Base-by-base conservation (phyloP, 2,888 invertebrate genomes). In the Mactromeris polynyma region DNA sequence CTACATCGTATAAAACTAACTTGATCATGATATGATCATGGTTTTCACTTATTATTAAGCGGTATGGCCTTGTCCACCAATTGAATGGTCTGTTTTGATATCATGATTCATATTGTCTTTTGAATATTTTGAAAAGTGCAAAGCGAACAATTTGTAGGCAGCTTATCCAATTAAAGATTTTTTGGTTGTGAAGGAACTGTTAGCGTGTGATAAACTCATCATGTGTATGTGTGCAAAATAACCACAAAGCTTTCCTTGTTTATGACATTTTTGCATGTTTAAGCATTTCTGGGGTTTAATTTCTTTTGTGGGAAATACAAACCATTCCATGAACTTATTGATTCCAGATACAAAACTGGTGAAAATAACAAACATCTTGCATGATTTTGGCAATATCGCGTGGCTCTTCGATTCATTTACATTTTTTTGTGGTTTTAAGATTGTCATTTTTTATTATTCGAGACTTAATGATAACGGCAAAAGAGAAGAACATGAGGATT, bases 181-280 rank as follows among this genome's bases (percentile, higher is more conserved):
- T 46, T 46, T 64, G 58, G 58, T 64, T 64, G 26, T 64, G 58
- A 64, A 51, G 14, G 51, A 51, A 51, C 9, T 2, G 26, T 58
- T 26, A 14, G 58, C 58, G 21, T 58, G 58, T 19, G 73, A 73
- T 73, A 31, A 31, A 33, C 36, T 4, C 33, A 33, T 73, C 33
- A 73, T 11, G 36, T 31, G 17, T 73, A 73, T 19, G 83, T 83
- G 83, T 46, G 83, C 83, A 36, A 83, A 73, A 83, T 73, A 69
- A 38, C 46, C 69, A 46, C n/a, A 42, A 26, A 73, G 17, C 36
- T 19, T 73, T 73, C 73, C 73, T 73, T 83, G 73, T 83, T 83
- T 83, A 73, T 73, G 46, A 33, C 73, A 42, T 73, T 42, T 83
- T 83, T 31, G 69, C 83, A 83, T 83, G 83, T 73, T 73, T 83